Percentiles rank a stretch among this genome's conserved stretches.
These are phyloP conservation scores for Aphodius granarius DNA, from an alignment of 2,888 invertebrate species.

Conservation along the genomic window DNA sequence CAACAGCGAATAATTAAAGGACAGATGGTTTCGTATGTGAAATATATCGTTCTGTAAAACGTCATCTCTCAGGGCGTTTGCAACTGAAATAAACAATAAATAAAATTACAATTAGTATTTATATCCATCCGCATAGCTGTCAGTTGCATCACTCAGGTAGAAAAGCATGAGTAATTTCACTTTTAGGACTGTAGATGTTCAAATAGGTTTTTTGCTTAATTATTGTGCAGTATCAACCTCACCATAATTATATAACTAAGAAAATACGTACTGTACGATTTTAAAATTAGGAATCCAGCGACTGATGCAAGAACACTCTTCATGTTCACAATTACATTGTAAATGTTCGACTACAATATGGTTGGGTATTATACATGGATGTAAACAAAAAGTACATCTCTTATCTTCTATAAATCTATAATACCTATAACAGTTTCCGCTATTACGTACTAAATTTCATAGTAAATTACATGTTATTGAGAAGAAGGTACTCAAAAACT, in stretches of 20 bases:
- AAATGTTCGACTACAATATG: not conserved
- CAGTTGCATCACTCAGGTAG: not conserved
- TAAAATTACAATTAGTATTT: not conserved
- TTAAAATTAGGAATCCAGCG: too few species aligned
- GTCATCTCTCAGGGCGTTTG: conserved; percentile 10
- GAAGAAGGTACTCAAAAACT: not conserved
- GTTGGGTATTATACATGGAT: not conserved
- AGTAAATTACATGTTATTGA: not conserved
- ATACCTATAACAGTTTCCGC: not conserved
- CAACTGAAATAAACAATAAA: not conserved
- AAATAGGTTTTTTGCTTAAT: too few species aligned
- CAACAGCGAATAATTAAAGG: conserved; percentile 8
- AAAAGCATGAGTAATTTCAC: too few species aligned
- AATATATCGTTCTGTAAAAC: conserved; percentile 15
- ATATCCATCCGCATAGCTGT: not conserved
- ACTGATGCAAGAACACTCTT: not conserved
- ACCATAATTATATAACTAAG: too few species aligned
- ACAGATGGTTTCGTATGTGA: conserved; percentile 14
- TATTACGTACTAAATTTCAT: not conserved
- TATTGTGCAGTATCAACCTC: too few species aligned
- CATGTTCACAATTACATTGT: not conserved
- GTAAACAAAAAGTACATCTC: not conserved
- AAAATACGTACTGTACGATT: too few species aligned
- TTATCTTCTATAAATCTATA: not conserved
- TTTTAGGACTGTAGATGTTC: too few species aligned